These are phyloP conservation scores for Andrena cerasifolii DNA, from an alignment of 1,140 invertebrate species.

Conservation along the genomic window DNA sequence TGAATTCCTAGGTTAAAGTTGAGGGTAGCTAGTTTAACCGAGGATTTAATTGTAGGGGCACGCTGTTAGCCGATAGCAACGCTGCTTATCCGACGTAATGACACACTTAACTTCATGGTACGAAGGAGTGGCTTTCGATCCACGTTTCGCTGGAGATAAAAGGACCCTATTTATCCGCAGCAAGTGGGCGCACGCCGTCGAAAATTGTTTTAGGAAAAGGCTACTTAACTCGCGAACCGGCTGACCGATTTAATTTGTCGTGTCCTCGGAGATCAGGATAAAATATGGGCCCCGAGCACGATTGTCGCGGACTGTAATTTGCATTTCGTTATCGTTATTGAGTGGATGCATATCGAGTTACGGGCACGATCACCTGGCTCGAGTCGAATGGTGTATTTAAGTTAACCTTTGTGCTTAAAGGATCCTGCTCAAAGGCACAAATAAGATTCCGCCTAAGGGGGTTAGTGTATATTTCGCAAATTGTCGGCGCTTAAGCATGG, in stretches of 20 bases:
- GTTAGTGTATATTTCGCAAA: background rate
- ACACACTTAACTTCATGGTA: background rate
- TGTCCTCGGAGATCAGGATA: background rate
- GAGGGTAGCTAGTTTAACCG: too few species aligned
- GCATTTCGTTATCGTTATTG: constrained; percentile 8
- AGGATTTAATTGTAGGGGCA: constrained; percentile 7
- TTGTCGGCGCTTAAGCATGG: background rate
- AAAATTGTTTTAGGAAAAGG: too few species aligned
- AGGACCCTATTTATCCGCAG: background rate
- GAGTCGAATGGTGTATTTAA: background rate
- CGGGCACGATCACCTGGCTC: background rate
- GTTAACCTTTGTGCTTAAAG: too few species aligned
- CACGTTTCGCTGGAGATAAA: background rate
- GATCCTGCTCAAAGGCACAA: too few species aligned
- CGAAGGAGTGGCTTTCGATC: background rate
- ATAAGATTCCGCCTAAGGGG: too few species aligned
- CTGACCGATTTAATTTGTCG: background rate
- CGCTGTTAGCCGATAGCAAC: background rate
- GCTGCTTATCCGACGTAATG: constrained; percentile 1
- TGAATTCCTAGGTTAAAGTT: too few species aligned
- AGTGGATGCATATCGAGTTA: background rate
- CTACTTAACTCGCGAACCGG: too few species aligned
- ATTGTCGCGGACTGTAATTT: constrained; percentile 9
- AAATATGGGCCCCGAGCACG: background rate
- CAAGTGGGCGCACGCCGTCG: background rate